Percentiles rank a stretch among this genome's conserved stretches.
Conservation (phyloP, 2,113 vertebrate genomes). For the Motacilla alba region DNA sequence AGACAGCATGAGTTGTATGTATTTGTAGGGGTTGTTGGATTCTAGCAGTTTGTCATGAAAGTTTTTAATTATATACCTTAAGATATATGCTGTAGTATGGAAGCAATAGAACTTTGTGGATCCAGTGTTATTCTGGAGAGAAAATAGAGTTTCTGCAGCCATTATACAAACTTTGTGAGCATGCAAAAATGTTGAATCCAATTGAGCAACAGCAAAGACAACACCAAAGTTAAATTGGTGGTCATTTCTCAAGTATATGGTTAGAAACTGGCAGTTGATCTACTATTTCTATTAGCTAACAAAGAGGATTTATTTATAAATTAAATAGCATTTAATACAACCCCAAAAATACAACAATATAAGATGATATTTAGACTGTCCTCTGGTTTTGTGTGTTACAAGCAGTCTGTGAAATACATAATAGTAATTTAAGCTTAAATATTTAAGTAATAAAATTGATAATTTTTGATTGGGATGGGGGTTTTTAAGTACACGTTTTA, state of each 20-base stretch:
- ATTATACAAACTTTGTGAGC: background rate
- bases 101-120: background rate
- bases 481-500: background rate
- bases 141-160: background rate
- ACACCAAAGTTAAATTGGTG: background rate
- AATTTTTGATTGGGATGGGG: rapidly evolving
- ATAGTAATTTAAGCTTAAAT: background rate
- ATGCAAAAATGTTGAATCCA: background rate
- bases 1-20: background rate
- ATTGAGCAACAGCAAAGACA: background rate
- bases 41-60: background rate
- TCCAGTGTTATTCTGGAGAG: background rate
- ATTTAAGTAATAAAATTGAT: background rate
- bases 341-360: background rate
- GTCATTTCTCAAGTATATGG: background rate
- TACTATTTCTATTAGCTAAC: background rate
- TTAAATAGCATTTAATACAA: background rate
- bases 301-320: background rate
- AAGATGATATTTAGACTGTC: background rate
- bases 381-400: background rate
- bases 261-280: background rate
- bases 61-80: background rate
- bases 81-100: background rate
- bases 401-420: background rate
- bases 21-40: background rate